A percentile compares a stretch with the other conserved stretches of the same genome.
These are phyloP conservation scores for Ophion obscuratus DNA, from an alignment of 2,888 invertebrate genomes.

Conservation along the genomic window DNA sequence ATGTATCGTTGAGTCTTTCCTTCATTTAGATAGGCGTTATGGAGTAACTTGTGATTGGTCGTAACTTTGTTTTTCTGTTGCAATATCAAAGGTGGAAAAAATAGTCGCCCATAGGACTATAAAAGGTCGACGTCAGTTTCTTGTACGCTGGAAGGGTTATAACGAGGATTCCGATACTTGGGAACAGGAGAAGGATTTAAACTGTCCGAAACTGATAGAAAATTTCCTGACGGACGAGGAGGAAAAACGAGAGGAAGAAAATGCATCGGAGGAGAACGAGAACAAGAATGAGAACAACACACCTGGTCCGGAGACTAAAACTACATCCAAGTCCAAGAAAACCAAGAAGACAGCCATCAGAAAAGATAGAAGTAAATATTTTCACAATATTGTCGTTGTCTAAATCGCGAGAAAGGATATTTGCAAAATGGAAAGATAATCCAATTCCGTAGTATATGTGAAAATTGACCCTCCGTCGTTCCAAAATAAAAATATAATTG, in stretches of 20 bases:
- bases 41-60: neutral
- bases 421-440: no score
- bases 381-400: neutral
- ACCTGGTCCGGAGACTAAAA: neutral
- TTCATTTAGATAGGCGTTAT: neutral
- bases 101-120: constrained; percentile 89
- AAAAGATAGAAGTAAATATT: constrained; percentile 52
- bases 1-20: no score
- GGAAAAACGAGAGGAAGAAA: constrained; percentile 66
- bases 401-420: neutral
- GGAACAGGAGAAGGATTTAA: constrained; percentile 90
- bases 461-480: no score
- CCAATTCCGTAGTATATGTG: no score
- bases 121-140: constrained; percentile 88
- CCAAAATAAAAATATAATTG: no score
- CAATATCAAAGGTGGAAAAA: constrained; percentile 87
- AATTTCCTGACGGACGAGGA: constrained; percentile 82
- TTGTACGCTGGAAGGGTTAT: constrained; percentile 93
- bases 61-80: constrained; percentile 9
- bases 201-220: constrained; percentile 89
- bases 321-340: constrained; percentile 35
- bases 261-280: constrained; percentile 5
- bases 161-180: constrained; percentile 89
- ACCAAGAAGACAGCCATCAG: constrained; percentile 47
- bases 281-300: constrained; percentile 7